Evolutionary conservation across 2,113 vertebrate species (phyloP), one percentile per base, ranked within the genome.

Genomic region (Furnarius figulus): DNA sequence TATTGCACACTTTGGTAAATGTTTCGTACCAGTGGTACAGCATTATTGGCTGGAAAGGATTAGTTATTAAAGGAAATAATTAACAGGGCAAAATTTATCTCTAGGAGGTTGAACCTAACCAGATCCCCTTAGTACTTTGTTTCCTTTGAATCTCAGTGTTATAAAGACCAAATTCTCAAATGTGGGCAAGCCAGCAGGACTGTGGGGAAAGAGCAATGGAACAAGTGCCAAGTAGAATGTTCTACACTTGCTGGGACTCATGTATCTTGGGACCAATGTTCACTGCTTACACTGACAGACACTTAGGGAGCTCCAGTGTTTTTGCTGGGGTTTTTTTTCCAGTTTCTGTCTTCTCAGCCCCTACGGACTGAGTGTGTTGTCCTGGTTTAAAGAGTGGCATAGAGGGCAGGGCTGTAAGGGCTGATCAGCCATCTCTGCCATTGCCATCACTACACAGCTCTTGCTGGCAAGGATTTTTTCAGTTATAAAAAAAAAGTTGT

Each of bases 401-500:
- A 0, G 2, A 40, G 53, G 24, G 33, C 58, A 33, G 11, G 42
- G 31, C n/a, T 0, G 0, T 37, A 21, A 77, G 44, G 2, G 2
- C 75, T 78, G 39, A 17, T 37, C 62, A 50, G 46, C 30, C 14
- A 4, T 10, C 19, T 9, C 24, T 28, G 35, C 15, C 18, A 2
- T 37, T 66, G 61, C 46, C 14, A 8, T 23, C 85, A 3, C 39
- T 22, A 7, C 22, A 5, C 8, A 19, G 17, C 18, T 58, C 35
- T 47, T 61, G n/a, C 8, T 92, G 74, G 22, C 24, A 16, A 66
- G 37, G 30, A 8, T 39, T 78, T 77, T 50, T 46, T 89, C 14
- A 42, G 11, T 23, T 50, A 10, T 12, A 37, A 72, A 61, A 58
- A 39, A 19, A 37, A 23, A 49, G 15, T 33, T 40, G 12, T 40